phyloP scores from a whole-genome alignment of 2,797 vertebrate genomes.

The Scleropages formosus region DNA sequence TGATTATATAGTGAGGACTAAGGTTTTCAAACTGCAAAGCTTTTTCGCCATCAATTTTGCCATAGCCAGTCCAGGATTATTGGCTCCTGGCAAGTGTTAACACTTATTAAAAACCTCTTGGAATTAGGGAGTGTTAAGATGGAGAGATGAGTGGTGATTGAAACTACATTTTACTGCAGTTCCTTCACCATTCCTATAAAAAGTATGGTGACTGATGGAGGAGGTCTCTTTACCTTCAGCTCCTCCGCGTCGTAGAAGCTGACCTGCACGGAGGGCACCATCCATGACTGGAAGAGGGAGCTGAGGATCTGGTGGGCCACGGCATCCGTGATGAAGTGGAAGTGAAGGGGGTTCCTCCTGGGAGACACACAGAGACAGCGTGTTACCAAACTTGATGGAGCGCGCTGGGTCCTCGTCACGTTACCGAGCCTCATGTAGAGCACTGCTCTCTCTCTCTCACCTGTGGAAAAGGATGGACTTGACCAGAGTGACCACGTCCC shows the following conservation, averaged over 20 bases:
- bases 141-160: too few species aligned
- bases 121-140: too few species aligned
- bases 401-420: not conserved
- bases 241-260: constrained; percentile 91
- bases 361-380: not conserved
- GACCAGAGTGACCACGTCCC: constrained; percentile 90
- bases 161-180: too few species aligned
- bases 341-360: constrained; percentile 93
- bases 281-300: constrained; percentile 87
- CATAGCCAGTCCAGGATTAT: too few species aligned
- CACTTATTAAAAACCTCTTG: too few species aligned
- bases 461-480: constrained; percentile 96
- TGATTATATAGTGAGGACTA: too few species aligned
- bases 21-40: too few species aligned
- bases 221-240: constrained; percentile 76
- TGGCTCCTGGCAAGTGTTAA: too few species aligned
- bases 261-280: constrained; percentile 86
- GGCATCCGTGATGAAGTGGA: constrained; percentile 89
- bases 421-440: not conserved
- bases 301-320: constrained; percentile 86
- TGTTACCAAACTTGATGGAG: too few species aligned
- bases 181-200: too few species aligned
- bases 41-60: too few species aligned
- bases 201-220: too few species aligned
- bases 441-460: constrained; percentile 61